Conservation (phyloP, 2,888 invertebrate genomes). For the Campoplex nolae region DNA sequence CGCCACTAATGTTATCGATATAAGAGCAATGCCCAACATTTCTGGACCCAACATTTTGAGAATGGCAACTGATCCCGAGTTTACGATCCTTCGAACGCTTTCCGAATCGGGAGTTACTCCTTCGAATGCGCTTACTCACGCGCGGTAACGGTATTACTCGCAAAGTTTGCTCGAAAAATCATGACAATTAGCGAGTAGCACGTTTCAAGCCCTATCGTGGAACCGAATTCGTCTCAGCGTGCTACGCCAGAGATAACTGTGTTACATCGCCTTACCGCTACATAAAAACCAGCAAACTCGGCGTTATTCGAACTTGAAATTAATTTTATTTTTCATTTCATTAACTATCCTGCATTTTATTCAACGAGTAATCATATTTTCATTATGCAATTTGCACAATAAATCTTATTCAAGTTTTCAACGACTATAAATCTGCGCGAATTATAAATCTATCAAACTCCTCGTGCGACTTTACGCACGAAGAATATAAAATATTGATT, state of each 20-base stretch:
- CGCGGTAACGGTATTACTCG: constrained; percentile 75
- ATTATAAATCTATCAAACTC: too few species aligned
- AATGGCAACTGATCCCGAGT: constrained; percentile 42
- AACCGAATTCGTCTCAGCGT: constrained; percentile 8
- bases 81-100: constrained; percentile 26
- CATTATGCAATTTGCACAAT: neutral
- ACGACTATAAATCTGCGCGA: neutral
- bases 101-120: constrained; percentile 24
- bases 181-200: constrained; percentile 77
- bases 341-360: neutral
- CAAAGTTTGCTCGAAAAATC: constrained; percentile 73
- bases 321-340: neutral
- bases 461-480: too few species aligned
- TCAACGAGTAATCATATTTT: neutral
- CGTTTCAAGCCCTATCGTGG: constrained; percentile 47
- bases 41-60: constrained; percentile 75
- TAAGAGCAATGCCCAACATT: constrained; percentile 69
- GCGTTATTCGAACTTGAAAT: neutral
- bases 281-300: constrained; percentile 14
- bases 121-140: neutral
- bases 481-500: too few species aligned
- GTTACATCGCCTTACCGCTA: constrained; percentile 66
- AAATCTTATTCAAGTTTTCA: neutral
- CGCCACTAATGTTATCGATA: constrained; percentile 70
- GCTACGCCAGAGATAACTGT: constrained; percentile 63